Evolutionary conservation across 2,888 invertebrate genomes (phyloP).

Genomic region (Schizaphis graminum): DNA sequence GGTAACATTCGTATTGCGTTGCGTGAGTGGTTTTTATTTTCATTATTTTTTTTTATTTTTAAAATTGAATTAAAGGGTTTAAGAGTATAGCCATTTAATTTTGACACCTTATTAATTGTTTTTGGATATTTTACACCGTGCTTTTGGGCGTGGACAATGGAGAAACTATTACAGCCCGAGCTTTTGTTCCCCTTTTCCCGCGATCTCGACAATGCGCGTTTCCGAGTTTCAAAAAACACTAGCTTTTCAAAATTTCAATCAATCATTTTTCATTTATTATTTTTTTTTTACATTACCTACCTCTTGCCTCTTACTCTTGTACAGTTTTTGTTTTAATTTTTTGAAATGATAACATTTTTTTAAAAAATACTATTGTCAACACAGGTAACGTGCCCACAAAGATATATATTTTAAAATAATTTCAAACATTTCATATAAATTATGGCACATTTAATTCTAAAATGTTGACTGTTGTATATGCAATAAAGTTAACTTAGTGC

Average conservation of each 20-base stretch:
- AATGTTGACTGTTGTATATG: background rate
- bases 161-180: slow-evolving; percentile 35
- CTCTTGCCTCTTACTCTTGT: no score
- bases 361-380: background rate
- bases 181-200: slow-evolving; percentile 54
- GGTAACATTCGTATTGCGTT: slow-evolving; percentile 46
- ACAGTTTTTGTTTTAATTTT: slow-evolving; percentile 2
- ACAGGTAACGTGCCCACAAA: background rate
- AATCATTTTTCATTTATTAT: slow-evolving; percentile 40
- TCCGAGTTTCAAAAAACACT: slow-evolving; percentile 49
- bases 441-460: background rate
- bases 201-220: slow-evolving; percentile 44
- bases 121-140: slow-evolving; percentile 58
- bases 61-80: slow-evolving; percentile 53
- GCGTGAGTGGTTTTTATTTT: slow-evolving; percentile 45
- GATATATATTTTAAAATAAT: background rate
- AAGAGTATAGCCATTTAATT: slow-evolving; percentile 51
- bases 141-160: slow-evolving; percentile 39
- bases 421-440: background rate
- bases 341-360: background rate
- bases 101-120: slow-evolving; percentile 64
- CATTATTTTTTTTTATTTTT: slow-evolving; percentile 16
- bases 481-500: background rate
- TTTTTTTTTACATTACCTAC: background rate
- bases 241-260: slow-evolving; percentile 37